Conservation (phyloP, 2,888 invertebrate species). For the Hetaerina titia region DNA sequence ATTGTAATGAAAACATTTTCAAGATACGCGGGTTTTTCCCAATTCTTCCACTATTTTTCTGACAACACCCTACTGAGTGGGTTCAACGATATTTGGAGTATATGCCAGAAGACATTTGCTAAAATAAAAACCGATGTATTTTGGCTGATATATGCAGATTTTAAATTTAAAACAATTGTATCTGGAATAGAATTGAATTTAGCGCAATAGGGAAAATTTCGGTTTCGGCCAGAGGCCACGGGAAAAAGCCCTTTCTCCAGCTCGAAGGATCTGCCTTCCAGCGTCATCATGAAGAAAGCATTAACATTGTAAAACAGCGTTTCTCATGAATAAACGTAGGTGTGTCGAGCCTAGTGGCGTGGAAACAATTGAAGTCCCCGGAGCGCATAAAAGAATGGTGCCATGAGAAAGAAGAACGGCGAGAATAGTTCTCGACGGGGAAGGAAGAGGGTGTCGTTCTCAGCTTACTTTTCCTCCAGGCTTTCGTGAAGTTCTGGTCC, state of each 20-base stretch:
- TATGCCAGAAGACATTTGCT: too few relatives aligned
- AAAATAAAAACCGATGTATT: too few relatives aligned
- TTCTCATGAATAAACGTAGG: background rate
- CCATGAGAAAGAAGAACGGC: background rate
- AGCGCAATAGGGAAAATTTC: background rate
- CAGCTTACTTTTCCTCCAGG: background rate
- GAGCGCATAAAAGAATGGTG: background rate
- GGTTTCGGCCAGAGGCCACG: background rate
- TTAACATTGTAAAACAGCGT: conserved; percentile 9
- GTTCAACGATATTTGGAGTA: too few relatives aligned
- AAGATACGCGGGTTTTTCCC: too few relatives aligned
- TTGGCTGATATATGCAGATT: too few relatives aligned
- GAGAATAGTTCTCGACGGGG: background rate
- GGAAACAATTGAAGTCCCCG: conserved; percentile 6
- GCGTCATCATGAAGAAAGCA: background rate
- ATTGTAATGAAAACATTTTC: too few relatives aligned
- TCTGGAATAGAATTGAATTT: too few relatives aligned
- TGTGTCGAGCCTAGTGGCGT: background rate
- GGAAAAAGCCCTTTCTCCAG: background rate
- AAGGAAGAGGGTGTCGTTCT: background rate
- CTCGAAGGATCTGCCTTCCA: background rate
- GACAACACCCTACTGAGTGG: too few relatives aligned
- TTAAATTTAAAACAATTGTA: too few relatives aligned
- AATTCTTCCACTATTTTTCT: too few relatives aligned
- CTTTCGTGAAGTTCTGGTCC: background rate